Base-by-base conservation (phyloP, 2,797 vertebrate species). In the Oophaga sylvatica region DNA sequence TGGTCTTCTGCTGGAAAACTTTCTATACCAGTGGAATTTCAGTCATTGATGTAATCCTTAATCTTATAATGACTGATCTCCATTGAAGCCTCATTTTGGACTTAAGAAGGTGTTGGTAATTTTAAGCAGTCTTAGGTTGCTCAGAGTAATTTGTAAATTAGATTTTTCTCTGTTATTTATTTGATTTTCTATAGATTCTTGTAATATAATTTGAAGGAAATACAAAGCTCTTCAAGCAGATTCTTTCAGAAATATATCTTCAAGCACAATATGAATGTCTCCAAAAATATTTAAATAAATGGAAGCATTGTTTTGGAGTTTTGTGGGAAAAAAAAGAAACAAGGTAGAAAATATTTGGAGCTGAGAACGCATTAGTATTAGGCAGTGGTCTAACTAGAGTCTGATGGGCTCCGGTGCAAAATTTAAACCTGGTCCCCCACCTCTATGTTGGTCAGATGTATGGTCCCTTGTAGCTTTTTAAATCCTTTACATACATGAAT, bases 21-120 rank as follows among this genome's bases (percentile, higher is more conserved):
- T 93, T 93, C 93, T 92, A 89, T 90, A 92, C 93, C 93, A 94
- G 94, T 94, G 93, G 91, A 90, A 94, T 92, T 89, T 93, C 94
- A 93, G 93, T 91, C 91, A 92, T 92, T 93, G 90, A 94, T 92
- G 91, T 93, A 92, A 94, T 93, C 92, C 93, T 94, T 91, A 90
- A 93, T 89, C 89, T 93, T 91, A 90, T 91, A 93, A 92, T 91
- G 90, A 91, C 85, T 94, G 90, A 92, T 94, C 92, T 91, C 91
- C 92, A 93, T 94, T 92, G 94, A 91, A 91, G 90, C 90, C 91
- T 90, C 94, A 93, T 94, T 95, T 94, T 94, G 90, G 93, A 93
- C 80, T 93, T 91, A 90, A 88, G 26, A 89, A 91, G 77, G 84
- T 90, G 92, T 90, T 93, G 92, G 92, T 93, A 92, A 93, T 92